Evolutionary conservation across 2,113 vertebrate genomes (phyloP).

Genomic region (Bothrops jararaca): DNA sequence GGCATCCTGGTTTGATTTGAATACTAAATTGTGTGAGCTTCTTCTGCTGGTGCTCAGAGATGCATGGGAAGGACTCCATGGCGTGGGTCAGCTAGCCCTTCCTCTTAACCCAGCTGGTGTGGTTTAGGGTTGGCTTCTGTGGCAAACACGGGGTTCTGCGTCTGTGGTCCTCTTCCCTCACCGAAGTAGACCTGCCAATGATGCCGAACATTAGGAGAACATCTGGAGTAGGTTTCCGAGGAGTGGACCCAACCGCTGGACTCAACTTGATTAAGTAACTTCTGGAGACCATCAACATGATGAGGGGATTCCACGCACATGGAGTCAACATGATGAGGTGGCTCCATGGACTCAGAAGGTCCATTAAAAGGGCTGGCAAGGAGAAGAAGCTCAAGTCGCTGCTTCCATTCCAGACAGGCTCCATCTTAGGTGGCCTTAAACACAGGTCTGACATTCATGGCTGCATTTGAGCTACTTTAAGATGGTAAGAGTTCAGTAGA

Average conservation of each 20-base stretch:
- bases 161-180: background rate
- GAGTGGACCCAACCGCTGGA: background rate
- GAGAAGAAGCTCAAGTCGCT: background rate
- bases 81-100: background rate
- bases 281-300: background rate
- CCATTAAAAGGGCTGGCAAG: background rate
- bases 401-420: background rate
- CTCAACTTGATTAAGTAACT: background rate
- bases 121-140: background rate
- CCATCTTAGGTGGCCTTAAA: background rate
- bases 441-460: background rate
- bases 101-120: background rate
- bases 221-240: background rate
- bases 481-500: background rate
- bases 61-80: background rate
- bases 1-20: slow-evolving; percentile 43
- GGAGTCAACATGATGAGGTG: no score
- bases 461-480: background rate
- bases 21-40: slow-evolving; percentile 47
- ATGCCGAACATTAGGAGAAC: background rate
- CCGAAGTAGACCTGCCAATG: background rate
- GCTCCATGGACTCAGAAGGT: no score
- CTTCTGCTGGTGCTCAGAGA: slow-evolving; percentile 12
- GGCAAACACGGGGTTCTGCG: background rate
- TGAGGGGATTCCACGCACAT: no score